Evolutionary conservation across 2,888 invertebrate species (phyloP), one percentile per base, ranked within the genome.

Genomic region (Camptogramma bilineatum): DNA sequence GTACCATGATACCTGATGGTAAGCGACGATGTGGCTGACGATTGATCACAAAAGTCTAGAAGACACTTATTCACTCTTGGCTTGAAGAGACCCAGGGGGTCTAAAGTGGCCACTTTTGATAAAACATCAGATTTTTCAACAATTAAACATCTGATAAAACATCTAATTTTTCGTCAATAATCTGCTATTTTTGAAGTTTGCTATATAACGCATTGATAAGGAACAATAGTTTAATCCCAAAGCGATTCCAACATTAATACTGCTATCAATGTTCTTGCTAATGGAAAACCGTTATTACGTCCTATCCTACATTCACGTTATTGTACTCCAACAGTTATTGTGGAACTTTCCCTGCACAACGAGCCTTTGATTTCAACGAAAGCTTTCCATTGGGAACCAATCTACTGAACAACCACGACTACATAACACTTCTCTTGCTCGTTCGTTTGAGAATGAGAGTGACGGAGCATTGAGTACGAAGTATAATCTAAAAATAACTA

Each of bases 321-420:
- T 82, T 77, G 77, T 73, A 70, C 70, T 62, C 55, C 70, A 79
- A 81, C 81, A 81, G 79, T 82, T 84, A 84, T 82, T 78, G 78
- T 75, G 64, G 64, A 83, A 83, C 74, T 83, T 81, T 77, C 64
- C 48, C 70, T 66, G 58, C 63, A 54, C 66, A 55, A 63, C 56
- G 62, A 69, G 65, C 63, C 71, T 79, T 76, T 76, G 75, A 77
- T 78, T 79, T 71, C 70, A 60, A 54, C 55, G 46, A 62, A 61
- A 62, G 50, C 61, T 58, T 48, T 53, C 52, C 31, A 47, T 60
- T 52, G 21, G 39, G 17, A 58, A 10, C 44, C 55, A 66, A 56
- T 63, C 53, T 62, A 34, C 52, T 52, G 42, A 56, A 63, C 39
- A 31, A 39, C 52, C 52, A 46, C 52, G 17, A 19, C 46, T 55